Evolutionary conservation across 2,797 vertebrate species (phyloP), one percentile per base, ranked within the genome.

Genomic region (Lagodon rhomboides): DNA sequence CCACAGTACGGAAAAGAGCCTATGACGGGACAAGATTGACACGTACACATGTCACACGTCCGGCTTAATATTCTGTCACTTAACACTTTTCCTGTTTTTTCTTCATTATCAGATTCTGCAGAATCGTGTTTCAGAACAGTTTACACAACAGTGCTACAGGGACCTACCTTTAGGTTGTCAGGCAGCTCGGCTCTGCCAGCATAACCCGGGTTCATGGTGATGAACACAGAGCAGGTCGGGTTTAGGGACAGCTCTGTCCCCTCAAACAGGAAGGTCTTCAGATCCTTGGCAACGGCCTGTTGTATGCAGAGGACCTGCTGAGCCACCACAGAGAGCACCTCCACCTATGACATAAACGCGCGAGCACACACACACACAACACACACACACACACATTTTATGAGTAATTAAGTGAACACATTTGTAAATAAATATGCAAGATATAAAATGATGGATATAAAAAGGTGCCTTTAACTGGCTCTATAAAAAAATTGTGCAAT

Each of bases 171-270:
- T 53, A 98, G 93, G 84, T 99, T 99, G 93, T 99, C 97, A 1
- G 97, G 98, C 41, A 99, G 92, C 77, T 99, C 98, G 0, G 97
- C 96, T 59, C 97, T 94, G 60, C 98, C 98, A 13, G 97, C 97
- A 10, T 99, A 99, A 12, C 97, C 98, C 17, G 98, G 98, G 86
- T 99, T 99, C 97, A 99, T 99, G 0, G 98, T 99, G 93, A 99
- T 98, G 77, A 99, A 99, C 58, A 99, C 97, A 11, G 96, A 95
- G 71, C 98, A 99, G 0, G 97, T 96, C 66, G 97, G 97, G 88
- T 98, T 97, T 15, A 99, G 96, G 15, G 95, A 96, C 58, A 99
- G 91, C 83, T 98, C 96, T 0, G 97, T 98, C 43, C 98, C 98
- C 89, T 98, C 97, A 85, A 99, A 99, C 85, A 96, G 3, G 88